Conservation (phyloP, 2,888 invertebrate species). For the Acrobasis repandana region DNA sequence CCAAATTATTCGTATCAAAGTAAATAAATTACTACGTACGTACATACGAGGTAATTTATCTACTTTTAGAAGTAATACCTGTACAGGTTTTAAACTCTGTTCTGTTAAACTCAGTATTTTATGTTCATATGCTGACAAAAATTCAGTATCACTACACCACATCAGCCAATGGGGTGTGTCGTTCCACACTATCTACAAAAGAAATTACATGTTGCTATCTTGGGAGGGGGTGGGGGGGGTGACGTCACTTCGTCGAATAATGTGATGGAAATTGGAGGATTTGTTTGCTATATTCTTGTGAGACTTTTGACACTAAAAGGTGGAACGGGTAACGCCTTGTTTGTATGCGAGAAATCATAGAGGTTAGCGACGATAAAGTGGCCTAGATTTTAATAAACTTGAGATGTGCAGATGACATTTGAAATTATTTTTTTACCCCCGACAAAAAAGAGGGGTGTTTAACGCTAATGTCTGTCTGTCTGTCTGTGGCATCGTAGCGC, state of each 20-base stretch:
- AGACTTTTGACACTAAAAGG: conserved; percentile 83
- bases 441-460: too few species aligned
- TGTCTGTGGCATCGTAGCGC: too few species aligned
- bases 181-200: conserved; percentile 76
- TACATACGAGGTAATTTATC: too few species aligned
- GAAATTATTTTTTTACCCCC: too few species aligned
- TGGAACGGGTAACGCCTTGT: conserved; percentile 44
- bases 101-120: not conserved
- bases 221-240: conserved; percentile 48
- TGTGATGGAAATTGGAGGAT: conserved; percentile 84
- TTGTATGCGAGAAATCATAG: conserved; percentile 34
- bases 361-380: not conserved
- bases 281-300: conserved; percentile 83
- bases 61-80: too few species aligned
- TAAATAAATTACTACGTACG: too few species aligned
- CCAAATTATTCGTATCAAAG: too few species aligned
- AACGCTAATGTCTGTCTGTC: too few species aligned
- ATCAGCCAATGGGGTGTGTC: conserved; percentile 68
- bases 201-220: conserved; percentile 74
- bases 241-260: conserved; percentile 76
- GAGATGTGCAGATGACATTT: too few species aligned
- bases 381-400: not conserved
- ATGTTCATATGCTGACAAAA: conserved; percentile 54
- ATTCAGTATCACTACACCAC: conserved; percentile 62
- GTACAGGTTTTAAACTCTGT: too few species aligned